phyloP scores from a whole-genome alignment of 2,113 vertebrate genomes.

The Sarotherodon lohbergeri region DNA sequence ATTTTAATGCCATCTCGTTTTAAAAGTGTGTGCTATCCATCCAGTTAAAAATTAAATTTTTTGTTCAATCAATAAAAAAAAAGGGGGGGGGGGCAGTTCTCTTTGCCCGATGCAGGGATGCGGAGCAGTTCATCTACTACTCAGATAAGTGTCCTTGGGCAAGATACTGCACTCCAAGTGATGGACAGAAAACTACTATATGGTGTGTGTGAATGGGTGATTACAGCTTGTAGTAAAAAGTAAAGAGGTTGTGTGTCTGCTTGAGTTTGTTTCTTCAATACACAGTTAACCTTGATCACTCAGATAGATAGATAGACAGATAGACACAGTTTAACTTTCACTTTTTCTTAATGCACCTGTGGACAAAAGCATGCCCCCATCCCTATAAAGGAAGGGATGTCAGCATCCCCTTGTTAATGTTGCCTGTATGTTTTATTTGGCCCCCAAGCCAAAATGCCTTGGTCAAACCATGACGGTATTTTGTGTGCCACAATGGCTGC shows the following conservation, averaged over 20 bases:
- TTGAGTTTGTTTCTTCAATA: neutral
- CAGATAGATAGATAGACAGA: neutral
- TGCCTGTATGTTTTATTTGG: neutral
- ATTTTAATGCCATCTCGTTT: neutral
- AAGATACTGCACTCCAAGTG: neutral
- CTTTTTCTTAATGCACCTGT: neutral
- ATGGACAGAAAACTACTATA: neutral
- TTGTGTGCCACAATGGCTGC: neutral
- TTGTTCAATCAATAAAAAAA: neutral
- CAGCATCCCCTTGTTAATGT: neutral
- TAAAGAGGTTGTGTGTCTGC: neutral
- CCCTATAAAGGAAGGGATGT: neutral
- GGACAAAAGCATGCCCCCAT: neutral
- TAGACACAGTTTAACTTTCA: neutral
- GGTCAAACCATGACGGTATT: neutral
- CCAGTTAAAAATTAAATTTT: rapidly evolving
- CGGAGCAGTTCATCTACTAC: neutral
- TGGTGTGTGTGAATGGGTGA: neutral
- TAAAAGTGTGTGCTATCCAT: neutral
- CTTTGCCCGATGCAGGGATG: neutral
- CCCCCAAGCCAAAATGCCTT: neutral
- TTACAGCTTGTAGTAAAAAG: neutral
- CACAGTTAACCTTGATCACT: neutral
- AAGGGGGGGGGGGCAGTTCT: too few relatives aligned
- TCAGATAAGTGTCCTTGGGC: neutral